Conservation (phyloP, 1,140 invertebrate species). For the Trichonephila clavata region DNA sequence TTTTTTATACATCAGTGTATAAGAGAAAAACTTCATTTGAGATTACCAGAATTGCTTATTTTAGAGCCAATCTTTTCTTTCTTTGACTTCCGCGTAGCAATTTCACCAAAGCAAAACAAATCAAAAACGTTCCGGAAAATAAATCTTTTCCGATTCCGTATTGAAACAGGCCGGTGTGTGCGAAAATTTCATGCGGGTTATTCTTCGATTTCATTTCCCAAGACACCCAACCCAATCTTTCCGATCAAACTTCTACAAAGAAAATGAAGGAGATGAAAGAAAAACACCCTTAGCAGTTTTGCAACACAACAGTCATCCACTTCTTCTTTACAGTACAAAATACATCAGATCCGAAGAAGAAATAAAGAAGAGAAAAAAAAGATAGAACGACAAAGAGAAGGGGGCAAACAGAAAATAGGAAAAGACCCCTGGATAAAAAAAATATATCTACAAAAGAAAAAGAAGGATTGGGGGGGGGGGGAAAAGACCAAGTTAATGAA, state of each 20-base stretch:
- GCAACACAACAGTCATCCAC: neutral
- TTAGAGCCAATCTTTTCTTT: too few relatives aligned
- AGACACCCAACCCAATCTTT: neutral
- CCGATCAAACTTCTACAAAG: neutral
- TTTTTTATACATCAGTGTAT: too few relatives aligned
- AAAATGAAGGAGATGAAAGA: neutral
- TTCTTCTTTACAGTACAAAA: constrained; percentile 32
- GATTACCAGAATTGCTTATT: too few relatives aligned
- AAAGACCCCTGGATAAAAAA: neutral
- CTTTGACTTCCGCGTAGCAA: too few relatives aligned
- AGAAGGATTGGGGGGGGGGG: neutral
- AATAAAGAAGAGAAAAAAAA: neutral
- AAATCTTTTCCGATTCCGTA: too few relatives aligned
- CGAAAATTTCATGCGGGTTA: too few relatives aligned
- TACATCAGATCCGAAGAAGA: neutral
- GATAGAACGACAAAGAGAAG: neutral
- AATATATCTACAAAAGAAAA: neutral
- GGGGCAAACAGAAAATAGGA: constrained; percentile 5
- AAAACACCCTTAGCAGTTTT: constrained; percentile 39
- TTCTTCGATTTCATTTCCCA: too few relatives aligned
- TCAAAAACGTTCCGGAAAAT: too few relatives aligned
- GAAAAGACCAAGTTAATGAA: constrained; percentile 63
- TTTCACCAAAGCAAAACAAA: too few relatives aligned
- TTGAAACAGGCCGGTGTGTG: too few relatives aligned
- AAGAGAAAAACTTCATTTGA: too few relatives aligned